Evolutionary conservation across 2,113 vertebrate species (phyloP).

Genomic region (Etheostoma cragini): DNA sequence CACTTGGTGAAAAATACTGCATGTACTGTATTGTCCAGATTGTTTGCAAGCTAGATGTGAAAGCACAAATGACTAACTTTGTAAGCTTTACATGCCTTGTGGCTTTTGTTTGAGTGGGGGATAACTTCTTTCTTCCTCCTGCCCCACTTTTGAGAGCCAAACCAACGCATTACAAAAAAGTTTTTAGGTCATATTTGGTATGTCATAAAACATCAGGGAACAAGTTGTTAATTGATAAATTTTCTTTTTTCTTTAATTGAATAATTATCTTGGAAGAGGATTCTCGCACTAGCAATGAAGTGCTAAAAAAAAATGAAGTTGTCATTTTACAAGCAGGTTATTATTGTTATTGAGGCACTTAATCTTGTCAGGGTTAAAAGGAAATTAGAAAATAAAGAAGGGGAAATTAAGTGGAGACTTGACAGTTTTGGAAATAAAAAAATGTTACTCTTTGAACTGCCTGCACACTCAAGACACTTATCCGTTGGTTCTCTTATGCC

Average conservation of each 20-base stretch:
- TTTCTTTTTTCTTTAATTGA: constrained; percentile 12
- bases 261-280: constrained; percentile 14
- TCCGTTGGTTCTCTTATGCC: constrained; percentile 44
- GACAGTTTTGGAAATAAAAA: constrained; percentile 4
- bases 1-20: neutral
- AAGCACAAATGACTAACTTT: constrained; percentile 8
- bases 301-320: neutral
- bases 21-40: neutral
- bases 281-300: neutral
- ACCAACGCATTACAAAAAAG: constrained; percentile 9
- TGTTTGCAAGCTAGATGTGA: constrained; percentile 1
- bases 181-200: constrained; percentile 53
- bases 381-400: neutral
- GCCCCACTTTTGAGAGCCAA: constrained; percentile 51
- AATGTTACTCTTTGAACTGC: constrained; percentile 56
- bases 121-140: constrained; percentile 26
- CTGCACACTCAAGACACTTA: constrained; percentile 57
- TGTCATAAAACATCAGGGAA: constrained; percentile 20
- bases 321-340: neutral
- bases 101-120: constrained; percentile 30
- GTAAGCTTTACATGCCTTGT: constrained; percentile 8
- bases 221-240: constrained; percentile 32
- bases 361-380: neutral
- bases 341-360: neutral
- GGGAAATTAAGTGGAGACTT: constrained; percentile 17